phyloP scores from a whole-genome alignment of 2,888 invertebrate genomes.

The Acholoe squamosa region DNA sequence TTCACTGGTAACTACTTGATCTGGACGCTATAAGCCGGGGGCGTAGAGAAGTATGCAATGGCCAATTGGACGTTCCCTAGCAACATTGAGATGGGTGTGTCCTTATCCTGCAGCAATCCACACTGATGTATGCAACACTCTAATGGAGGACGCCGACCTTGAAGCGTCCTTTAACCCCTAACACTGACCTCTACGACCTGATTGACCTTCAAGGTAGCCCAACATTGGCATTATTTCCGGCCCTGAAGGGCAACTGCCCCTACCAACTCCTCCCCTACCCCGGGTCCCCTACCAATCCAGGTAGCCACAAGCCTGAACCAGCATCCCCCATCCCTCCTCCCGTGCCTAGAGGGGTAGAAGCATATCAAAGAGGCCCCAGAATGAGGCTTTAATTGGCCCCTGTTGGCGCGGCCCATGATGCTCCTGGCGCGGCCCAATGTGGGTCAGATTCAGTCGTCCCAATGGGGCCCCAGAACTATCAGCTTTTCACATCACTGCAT shows the following conservation, averaged over 20 bases:
- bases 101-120: not conserved
- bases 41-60: too few species aligned
- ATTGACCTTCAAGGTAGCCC: constrained; percentile 23
- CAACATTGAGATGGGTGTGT: not conserved
- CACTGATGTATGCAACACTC: constrained; percentile 14
- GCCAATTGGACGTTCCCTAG: not conserved
- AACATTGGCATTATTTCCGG: not conserved
- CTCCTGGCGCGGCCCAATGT: not conserved
- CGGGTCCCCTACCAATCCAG: not conserved
- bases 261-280: not conserved
- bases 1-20: not conserved
- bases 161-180: not conserved
- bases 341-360: constrained; percentile 4
- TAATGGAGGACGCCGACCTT: not conserved
- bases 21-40: too few species aligned
- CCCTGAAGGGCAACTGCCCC: not conserved
- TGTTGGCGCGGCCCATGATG: not conserved
- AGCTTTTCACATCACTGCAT: too few species aligned
- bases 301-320: constrained; percentile 42
- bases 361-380: constrained; percentile 21
- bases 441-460: not conserved
- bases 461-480: too few species aligned
- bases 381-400: constrained; percentile 37
- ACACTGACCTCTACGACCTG: constrained; percentile 2
- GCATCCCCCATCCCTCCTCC: not conserved